These are phyloP conservation scores for Xestia ashworthii DNA, from an alignment of 2,888 invertebrate species.

Conservation along the genomic window DNA sequence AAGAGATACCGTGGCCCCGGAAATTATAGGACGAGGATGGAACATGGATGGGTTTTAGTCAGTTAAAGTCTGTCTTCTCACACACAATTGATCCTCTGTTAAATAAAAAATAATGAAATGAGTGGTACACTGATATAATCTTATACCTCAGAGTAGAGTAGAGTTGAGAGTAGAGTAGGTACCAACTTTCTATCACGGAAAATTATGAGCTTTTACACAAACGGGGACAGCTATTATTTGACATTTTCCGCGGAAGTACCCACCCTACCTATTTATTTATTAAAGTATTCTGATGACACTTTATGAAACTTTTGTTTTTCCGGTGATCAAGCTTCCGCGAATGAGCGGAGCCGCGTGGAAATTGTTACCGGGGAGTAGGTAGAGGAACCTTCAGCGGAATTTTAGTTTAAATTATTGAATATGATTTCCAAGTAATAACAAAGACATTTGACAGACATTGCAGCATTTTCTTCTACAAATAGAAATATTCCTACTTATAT, in stretches of 20 bases:
- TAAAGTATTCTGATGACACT: constrained; percentile 5
- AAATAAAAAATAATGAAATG: background rate
- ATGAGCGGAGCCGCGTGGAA: background rate
- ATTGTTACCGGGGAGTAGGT: constrained; percentile 5
- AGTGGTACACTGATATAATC: background rate
- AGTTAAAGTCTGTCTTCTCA: too few species aligned
- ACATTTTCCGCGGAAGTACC: background rate
- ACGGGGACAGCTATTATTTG: background rate
- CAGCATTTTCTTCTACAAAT: too few species aligned
- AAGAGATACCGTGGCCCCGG: too few species aligned
- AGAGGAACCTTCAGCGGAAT: background rate
- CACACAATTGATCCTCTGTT: background rate
- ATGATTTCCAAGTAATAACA: background rate
- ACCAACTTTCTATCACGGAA: background rate
- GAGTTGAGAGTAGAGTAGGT: background rate
- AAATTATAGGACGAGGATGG: too few species aligned
- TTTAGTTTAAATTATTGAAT: background rate
- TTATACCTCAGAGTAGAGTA: background rate
- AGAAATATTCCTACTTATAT: background rate
- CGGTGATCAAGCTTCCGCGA: background rate
- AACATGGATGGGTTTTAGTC: too few species aligned
- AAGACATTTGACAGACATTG: too few species aligned
- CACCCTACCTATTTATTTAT: constrained; percentile 14
- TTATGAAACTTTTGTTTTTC: background rate
- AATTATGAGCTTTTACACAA: background rate